A percentile compares a stretch with the other conserved stretches of the same genome.
Conservation (phyloP, 2,113 vertebrate genomes). For the Gallinago media region DNA sequence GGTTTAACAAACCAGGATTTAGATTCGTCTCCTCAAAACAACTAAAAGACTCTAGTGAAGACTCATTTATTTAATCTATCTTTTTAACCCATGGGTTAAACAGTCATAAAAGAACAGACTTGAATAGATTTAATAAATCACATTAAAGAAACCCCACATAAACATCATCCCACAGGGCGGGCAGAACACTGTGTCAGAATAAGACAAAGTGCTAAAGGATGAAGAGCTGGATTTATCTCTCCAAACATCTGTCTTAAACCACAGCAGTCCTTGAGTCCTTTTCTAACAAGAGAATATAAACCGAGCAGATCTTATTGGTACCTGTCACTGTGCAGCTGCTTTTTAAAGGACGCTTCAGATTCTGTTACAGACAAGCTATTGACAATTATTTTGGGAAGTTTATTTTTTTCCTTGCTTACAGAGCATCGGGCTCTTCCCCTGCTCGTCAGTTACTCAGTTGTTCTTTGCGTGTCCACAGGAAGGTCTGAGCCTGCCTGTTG, state of each 20-base stretch:
- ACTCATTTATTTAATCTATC: background rate
- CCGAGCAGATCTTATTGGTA: background rate
- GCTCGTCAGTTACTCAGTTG: background rate
- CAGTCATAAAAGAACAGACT: background rate
- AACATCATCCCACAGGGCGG: background rate
- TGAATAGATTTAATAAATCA: background rate
- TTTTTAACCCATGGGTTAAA: background rate
- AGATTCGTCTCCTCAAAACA: background rate
- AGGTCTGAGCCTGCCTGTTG: background rate
- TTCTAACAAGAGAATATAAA: background rate
- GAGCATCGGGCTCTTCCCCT: background rate
- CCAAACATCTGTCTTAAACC: background rate
- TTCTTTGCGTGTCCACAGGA: background rate
- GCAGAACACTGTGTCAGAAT: background rate
- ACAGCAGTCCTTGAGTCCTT: background rate
- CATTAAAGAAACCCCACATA: background rate
- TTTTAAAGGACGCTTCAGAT: background rate
- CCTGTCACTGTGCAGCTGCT: background rate
- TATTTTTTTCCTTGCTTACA: background rate
- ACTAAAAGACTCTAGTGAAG: background rate
- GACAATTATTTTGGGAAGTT: background rate
- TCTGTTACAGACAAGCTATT: background rate
- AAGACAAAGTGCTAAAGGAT: background rate
- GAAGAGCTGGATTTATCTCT: background rate
- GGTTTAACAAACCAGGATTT: background rate